Conservation (phyloP, 1,140 invertebrate species). For the Leptinotarsa defecta region DNA sequence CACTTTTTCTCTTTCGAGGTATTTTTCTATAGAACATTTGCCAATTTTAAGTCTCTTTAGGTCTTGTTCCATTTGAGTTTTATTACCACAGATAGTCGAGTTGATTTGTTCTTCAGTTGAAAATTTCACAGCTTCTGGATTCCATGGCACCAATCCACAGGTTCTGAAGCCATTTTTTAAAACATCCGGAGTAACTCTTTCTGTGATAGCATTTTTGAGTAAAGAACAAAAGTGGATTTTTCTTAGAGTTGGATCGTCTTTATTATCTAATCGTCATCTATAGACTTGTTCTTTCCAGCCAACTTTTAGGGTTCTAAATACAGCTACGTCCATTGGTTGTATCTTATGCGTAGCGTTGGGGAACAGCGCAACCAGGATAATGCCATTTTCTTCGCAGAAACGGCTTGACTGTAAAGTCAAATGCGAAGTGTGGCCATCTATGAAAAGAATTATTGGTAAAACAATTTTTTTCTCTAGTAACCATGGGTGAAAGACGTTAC, state of each 20-base stretch:
- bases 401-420: conserved; percentile 43
- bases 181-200: not conserved
- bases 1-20: no score
- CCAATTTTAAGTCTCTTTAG: not conserved
- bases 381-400: conserved; percentile 34
- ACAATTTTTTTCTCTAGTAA: conserved; percentile 38
- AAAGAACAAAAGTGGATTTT: not conserved
- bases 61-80: not conserved
- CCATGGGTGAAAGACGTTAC: conserved; percentile 26
- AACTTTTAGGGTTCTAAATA: conserved; percentile 48
- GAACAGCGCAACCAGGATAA: conserved; percentile 52
- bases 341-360: conserved; percentile 51
- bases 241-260: not conserved
- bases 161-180: not conserved
- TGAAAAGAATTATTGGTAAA: conserved; percentile 53
- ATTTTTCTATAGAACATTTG: not conserved
- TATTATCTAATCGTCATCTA: conserved; percentile 26
- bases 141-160: not conserved
- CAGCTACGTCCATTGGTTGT: conserved; percentile 55
- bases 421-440: conserved; percentile 56
- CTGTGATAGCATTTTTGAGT: not conserved
- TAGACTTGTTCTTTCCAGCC: conserved; percentile 27
- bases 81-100: not conserved
- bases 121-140: not conserved
- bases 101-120: not conserved